Conservation (phyloP, 2,888 invertebrate species). For the Abrostola triplasia region DNA sequence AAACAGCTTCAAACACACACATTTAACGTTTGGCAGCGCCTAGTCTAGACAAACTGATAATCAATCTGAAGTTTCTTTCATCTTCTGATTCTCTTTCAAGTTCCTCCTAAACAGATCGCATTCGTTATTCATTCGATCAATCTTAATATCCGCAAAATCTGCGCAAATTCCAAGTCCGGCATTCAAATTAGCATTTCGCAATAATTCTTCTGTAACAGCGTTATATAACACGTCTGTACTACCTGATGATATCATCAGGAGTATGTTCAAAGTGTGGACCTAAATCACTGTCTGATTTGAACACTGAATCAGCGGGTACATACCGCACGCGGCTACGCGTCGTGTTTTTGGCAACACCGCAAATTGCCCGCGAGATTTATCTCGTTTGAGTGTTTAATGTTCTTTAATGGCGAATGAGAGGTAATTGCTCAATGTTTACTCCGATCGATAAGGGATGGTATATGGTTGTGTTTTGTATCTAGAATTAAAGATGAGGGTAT, state of each 20-base stretch:
- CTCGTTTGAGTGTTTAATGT: constrained; percentile 27
- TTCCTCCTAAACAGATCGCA: no score
- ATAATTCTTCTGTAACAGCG: not conserved
- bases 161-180: not conserved
- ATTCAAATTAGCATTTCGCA: not conserved
- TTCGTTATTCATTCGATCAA: not conserved
- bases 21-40: no score
- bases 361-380: constrained; percentile 40
- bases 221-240: constrained; percentile 10
- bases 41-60: no score
- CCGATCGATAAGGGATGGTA: constrained; percentile 9
- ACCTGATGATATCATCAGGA: constrained; percentile 25
- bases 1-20: no score
- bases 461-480: not conserved
- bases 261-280: constrained; percentile 37
- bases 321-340: constrained; percentile 30
- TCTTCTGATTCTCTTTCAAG: no score
- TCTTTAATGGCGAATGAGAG: constrained; percentile 28
- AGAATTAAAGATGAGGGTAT: no score
- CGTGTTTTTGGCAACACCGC: constrained; percentile 50
- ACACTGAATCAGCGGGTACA: constrained; percentile 39
- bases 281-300: constrained; percentile 48
- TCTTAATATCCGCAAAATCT: not conserved
- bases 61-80: no score
- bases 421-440: constrained; percentile 29